A percentile compares a stretch with the other conserved stretches of the same genome.
phyloP scores from a whole-genome alignment of 2,888 invertebrate genomes.

The Mythimna ferrago region DNA sequence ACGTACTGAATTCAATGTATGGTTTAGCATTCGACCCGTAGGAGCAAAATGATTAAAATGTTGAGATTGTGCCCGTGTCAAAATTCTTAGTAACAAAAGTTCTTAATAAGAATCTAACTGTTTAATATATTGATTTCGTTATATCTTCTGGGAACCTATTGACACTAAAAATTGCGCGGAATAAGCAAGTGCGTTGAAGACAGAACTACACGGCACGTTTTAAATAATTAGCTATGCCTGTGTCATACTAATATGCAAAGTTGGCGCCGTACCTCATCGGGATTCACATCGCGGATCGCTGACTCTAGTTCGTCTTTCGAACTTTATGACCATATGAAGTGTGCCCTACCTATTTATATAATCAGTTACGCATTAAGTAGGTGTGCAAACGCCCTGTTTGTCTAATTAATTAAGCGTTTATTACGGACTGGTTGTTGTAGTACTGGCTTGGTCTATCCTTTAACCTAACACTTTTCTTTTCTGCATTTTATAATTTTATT shows the following conservation, averaged over 20 bases:
- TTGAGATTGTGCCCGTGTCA: slow-evolving; percentile 22
- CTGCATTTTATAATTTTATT: background rate
- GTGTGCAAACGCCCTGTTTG: slow-evolving; percentile 23
- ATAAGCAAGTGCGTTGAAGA: slow-evolving; percentile 50
- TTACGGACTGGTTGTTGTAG: background rate
- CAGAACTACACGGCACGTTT: slow-evolving; percentile 69
- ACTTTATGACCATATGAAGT: slow-evolving; percentile 56
- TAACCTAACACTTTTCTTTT: background rate
- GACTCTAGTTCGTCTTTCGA: slow-evolving; percentile 60
- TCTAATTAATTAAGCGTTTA: slow-evolving; percentile 1
- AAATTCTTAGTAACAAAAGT: slow-evolving; percentile 39
- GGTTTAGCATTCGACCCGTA: slow-evolving; percentile 18
- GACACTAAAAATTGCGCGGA: slow-evolving; percentile 51
- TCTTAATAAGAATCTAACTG: slow-evolving; percentile 28
- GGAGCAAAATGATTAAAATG: slow-evolving; percentile 38
- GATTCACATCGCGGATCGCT: slow-evolving; percentile 75
- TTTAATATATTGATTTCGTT: slow-evolving; percentile 46
- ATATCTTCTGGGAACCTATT: slow-evolving; percentile 55
- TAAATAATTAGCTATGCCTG: slow-evolving; percentile 80
- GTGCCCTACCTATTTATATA: slow-evolving; percentile 43
- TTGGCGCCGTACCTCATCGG: slow-evolving; percentile 83
- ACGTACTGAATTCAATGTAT: slow-evolving; percentile 7
- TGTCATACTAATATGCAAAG: slow-evolving; percentile 73
- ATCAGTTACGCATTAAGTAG: slow-evolving; percentile 12
- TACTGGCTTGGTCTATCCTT: too few species aligned